A percentile compares a stretch with the other conserved stretches of the same genome.
Conservation (phyloP, 2,888 invertebrate genomes). For the Melieria crassipennis region DNA sequence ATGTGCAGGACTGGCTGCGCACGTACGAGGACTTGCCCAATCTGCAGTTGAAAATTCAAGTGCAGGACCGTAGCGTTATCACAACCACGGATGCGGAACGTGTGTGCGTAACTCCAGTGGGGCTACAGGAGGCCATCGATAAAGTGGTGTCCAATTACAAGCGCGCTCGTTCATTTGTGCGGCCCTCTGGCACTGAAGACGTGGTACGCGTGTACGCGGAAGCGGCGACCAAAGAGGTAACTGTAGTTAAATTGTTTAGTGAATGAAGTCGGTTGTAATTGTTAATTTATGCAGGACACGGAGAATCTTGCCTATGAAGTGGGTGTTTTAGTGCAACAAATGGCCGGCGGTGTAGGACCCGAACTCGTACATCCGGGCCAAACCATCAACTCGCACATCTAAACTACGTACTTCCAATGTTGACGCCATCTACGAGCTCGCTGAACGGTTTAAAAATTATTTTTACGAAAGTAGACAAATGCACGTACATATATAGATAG, state of each 20-base stretch:
- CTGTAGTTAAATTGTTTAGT: slow-evolving; percentile 1
- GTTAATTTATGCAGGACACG: slow-evolving; percentile 67
- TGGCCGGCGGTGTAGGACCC: slow-evolving; percentile 83
- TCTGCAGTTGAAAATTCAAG: slow-evolving; percentile 86
- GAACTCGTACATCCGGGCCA: slow-evolving; percentile 67
- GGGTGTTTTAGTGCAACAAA: slow-evolving; percentile 76
- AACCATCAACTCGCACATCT: slow-evolving; percentile 59
- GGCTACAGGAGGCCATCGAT: slow-evolving; percentile 85
- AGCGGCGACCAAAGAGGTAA: slow-evolving; percentile 77
- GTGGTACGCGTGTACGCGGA: slow-evolving; percentile 96
- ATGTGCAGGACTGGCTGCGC: slow-evolving; percentile 80
- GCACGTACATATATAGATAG: not conserved
- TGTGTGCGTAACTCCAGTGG: slow-evolving; percentile 80
- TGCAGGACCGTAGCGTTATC: slow-evolving; percentile 86
- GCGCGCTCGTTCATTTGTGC: slow-evolving; percentile 86
- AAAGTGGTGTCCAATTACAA: slow-evolving; percentile 74
- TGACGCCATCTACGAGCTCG: no score
- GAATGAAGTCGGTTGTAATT: not conserved
- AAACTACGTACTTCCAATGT: slow-evolving; percentile 36
- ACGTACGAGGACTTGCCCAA: slow-evolving; percentile 90
- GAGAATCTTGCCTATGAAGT: slow-evolving; percentile 81
- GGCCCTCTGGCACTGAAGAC: slow-evolving; percentile 98
- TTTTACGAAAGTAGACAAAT: not conserved
- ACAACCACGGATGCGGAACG: slow-evolving; percentile 90
- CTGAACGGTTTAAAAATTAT: no score